Base-by-base conservation (phyloP, 37 sponge, comb jelly and placozoan genomes). In the Chondrosia reniformis region DNA sequence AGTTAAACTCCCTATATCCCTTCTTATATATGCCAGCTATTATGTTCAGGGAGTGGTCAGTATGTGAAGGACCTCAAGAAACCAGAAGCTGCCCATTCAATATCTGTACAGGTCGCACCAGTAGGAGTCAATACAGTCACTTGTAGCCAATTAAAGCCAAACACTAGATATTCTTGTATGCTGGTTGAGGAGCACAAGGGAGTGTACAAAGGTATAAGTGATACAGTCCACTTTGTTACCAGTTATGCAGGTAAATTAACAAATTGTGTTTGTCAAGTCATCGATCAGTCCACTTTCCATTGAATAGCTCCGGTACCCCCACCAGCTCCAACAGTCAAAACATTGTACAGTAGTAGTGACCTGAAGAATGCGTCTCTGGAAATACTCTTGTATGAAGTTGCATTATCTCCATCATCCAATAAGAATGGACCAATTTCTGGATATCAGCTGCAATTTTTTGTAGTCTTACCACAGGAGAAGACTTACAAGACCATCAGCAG, bases 371-470 rank as follows among this genome's bases (percentile, higher is more conserved):
- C 4, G 12, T 10, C 63, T 32, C 25, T 7, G 25, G 9, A 61
- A 32, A 32, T 61, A 15, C 8, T 8, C 25, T 52, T 13, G 13
- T 21, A 7, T 61, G 25, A 59, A 6, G 28, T 59, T 13, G n/a
- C 61, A 13, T 37, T 77, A 5, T 19, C n/a, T 33, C 44, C 34
- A 57, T 5, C 77, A 57, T 57, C 43, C 31, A 56, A 38, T 6
- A 57, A 57, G 33, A 24, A 56, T 33, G 59, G 44, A 57, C 59
- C 59, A 22, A 55, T 77, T 7, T 56, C 22, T 57, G 77, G 77
- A 0, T 77, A 77, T 33, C 41, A 77, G 55, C 55, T 77, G 1
- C 77, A 77, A 42, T 77, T 77, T 25, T 12, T 57, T 55, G 59
- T 56, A 28, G 77, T 77, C 10, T 25, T 57, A 25, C 34, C 57